Base-by-base conservation (phyloP, 2,113 vertebrate genomes). In the Corythornis vintsioides region DNA sequence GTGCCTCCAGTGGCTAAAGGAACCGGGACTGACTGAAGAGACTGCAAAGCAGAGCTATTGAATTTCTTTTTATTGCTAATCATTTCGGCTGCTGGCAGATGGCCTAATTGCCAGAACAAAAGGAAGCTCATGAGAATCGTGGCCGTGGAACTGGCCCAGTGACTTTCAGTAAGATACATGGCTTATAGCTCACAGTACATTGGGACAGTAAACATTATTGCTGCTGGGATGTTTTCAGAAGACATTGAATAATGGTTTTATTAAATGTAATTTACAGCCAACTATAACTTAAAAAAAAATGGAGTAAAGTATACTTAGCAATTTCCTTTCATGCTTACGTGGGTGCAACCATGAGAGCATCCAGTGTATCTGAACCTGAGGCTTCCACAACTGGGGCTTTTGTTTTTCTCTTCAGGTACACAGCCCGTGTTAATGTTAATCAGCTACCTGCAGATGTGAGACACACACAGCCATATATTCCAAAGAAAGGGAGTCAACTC, bases 21-120 rank as follows among this genome's bases (percentile, higher is more conserved):
- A 76, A 43, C 50, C 53, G 56, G 79, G 70, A 83, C 81, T 92
- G 77, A 84, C 67, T 90, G 69, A 87, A 80, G 84, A 87, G 73
- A 79, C 78, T 90, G 73, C 71, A 91, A 91, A 94, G 77, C 79
- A 83, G 66, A 94, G 75, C 90, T 96, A 81, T 91, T 96, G 95
- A 84, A 89, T 97, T 96, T 97, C 95, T 97, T 96, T 96, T 97
- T 96, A 95, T 85, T 96, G 89, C 89, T 97, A 91, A 97, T 97
- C 93, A 95, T 94, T 97, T 95, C 78, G 65, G 60, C 79, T 96
- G n/a, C 96, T 97, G 96, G 96, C 95, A 97, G 95, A 83, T 91
- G 77, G 95, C 95, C 97, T 97, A 97, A 98, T 94, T 97, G 89
- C 86, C 82, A 92, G 86, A 95, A 91, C 91, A 84, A 92, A 93